phyloP scores from a whole-genome alignment of 2,888 invertebrate genomes.

The Rotaria socialis region DNA sequence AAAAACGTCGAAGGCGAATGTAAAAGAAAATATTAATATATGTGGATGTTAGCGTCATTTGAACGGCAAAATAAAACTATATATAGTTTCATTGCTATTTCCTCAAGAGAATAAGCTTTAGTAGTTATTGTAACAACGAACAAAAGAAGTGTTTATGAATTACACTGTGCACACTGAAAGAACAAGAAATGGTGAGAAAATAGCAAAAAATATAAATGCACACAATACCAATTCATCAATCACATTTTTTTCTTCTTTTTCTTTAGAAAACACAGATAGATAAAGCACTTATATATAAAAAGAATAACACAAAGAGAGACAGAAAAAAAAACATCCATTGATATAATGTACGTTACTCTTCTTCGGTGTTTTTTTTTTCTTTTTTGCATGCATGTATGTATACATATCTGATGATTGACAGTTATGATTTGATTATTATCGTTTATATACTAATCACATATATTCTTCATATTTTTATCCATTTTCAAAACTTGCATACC shows the following conservation, averaged over 20 bases:
- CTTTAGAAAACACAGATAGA: not conserved
- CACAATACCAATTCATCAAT: not conserved
- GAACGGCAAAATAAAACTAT: not conserved
- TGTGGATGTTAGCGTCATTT: not conserved
- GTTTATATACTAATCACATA: not conserved
- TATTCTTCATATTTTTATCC: not conserved
- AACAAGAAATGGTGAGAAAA: not conserved
- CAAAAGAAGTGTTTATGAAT: not conserved
- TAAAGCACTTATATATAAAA: not conserved
- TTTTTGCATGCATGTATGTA: not conserved
- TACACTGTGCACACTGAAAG: not conserved
- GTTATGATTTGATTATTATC: not conserved
- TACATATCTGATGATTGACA: not conserved
- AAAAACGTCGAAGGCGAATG: not conserved
- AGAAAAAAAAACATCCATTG: not conserved
- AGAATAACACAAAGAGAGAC: not conserved
- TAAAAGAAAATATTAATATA: not conserved
- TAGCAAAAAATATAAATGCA: not conserved
- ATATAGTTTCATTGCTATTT: not conserved
- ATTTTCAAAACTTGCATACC: not conserved
- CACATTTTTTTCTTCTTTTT: not conserved
- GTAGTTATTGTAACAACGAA: not conserved
- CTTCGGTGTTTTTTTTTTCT: not conserved
- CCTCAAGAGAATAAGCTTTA: not conserved
- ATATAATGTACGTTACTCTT: not conserved